These are phyloP conservation scores for Malurus melanocephalus DNA, from an alignment of 2,113 vertebrate species.

Conservation along the genomic window DNA sequence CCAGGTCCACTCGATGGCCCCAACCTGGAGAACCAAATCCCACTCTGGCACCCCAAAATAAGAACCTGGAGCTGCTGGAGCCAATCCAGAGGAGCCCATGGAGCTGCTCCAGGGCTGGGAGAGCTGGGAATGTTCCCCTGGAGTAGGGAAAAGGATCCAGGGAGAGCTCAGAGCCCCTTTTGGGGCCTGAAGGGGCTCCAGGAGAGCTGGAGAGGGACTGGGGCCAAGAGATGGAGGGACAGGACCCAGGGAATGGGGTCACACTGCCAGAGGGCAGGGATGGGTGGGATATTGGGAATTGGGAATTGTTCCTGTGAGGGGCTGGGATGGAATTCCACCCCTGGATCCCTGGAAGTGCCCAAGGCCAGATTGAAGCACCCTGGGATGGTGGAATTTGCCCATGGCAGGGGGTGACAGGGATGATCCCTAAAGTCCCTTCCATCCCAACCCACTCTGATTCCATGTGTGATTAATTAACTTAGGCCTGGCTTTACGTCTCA, in stretches of 20 bases:
- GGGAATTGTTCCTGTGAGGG: not conserved
- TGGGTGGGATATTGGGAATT: fast-evolving
- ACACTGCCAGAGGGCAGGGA: not conserved
- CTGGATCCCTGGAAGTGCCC: not conserved
- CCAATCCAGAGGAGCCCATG: too few relatives aligned
- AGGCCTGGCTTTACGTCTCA: not conserved
- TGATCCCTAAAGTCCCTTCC: not conserved
- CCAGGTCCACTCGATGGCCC: fast-evolving
- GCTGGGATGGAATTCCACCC: not conserved
- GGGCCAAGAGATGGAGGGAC: not conserved
- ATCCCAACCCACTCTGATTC: not conserved
- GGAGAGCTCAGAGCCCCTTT: not conserved
- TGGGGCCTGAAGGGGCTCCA: not conserved
- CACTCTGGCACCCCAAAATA: not conserved
- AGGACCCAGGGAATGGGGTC: not conserved
- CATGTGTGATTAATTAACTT: not conserved
- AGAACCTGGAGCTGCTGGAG: not conserved
- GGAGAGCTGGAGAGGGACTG: not conserved
- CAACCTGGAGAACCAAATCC: not conserved
- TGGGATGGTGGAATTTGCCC: fast-evolving
- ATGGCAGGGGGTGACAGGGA: fast-evolving
- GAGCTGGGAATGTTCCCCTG: not conserved
- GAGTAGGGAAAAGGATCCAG: not conserved
- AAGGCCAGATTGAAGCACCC: too few relatives aligned
- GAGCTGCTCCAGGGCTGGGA: not conserved